phyloP scores from a whole-genome alignment of 1,140 invertebrate genomes.

The Conus betulinus region DNA sequence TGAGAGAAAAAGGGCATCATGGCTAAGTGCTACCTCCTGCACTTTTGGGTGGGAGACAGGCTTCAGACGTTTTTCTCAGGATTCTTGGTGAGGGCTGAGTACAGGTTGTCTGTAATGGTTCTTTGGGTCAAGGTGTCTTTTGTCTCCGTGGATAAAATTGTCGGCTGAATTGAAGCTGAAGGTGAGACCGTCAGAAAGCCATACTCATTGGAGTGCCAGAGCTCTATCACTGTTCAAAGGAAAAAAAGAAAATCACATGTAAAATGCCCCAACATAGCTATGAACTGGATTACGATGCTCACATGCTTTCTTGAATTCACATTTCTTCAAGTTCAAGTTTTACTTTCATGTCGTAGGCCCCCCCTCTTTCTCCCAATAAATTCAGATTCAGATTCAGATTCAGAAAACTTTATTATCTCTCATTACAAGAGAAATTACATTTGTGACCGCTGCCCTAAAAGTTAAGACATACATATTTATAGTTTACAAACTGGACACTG shows the following conservation, averaged over 20 bases:
- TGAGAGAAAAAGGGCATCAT: no score
- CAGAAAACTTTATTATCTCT: no score
- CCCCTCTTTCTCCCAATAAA: no score
- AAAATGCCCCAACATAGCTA: no score
- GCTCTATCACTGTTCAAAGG: conserved; percentile 14
- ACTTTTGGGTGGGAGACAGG: not conserved
- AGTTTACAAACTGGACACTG: no score
- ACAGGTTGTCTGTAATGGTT: conserved; percentile 7
- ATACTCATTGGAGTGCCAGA: not conserved
- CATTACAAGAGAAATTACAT: no score
- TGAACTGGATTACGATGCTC: no score
- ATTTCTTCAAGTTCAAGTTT: not conserved
- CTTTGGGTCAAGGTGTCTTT: not conserved
- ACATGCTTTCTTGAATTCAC: no score
- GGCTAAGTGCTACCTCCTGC: not conserved
- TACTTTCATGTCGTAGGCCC: not conserved
- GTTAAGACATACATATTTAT: no score
- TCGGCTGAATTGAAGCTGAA: not conserved
- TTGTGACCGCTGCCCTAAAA: no score
- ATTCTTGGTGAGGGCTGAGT: conserved; percentile 5
- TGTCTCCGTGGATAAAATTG: not conserved
- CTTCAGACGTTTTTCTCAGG: not conserved
- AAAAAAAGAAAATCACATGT: not conserved
- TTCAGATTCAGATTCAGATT: no score
- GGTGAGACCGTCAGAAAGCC: not conserved